A percentile compares a stretch with the other conserved stretches of the same genome.
phyloP scores from a whole-genome alignment of 2,888 invertebrate genomes.

The Eupithecia subfuscata region DNA sequence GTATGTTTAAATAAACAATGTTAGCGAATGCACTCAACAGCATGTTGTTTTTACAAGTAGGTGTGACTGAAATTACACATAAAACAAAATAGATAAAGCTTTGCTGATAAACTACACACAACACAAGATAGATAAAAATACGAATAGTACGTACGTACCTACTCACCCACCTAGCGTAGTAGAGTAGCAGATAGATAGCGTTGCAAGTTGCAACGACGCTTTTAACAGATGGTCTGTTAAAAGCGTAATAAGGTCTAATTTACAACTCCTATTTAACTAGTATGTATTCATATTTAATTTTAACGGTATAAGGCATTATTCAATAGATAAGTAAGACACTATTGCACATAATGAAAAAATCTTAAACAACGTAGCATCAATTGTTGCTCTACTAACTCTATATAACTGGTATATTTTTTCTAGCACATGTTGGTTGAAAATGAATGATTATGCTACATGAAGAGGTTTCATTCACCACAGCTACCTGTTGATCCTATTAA shows the following conservation, averaged over 20 bases:
- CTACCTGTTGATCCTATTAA: constrained; percentile 4
- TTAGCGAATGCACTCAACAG: not conserved
- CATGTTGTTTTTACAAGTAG: constrained; percentile 3
- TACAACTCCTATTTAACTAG: not conserved
- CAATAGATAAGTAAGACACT: not conserved
- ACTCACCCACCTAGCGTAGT: no score
- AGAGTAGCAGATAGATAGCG: no score
- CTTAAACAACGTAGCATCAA: not conserved
- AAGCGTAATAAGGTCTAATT: not conserved
- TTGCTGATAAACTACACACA: not conserved
- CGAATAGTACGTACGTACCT: not conserved
- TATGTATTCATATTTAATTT: not conserved
- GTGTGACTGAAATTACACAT: not conserved
- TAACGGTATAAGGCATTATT: not conserved
- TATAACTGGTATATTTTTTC: not conserved
- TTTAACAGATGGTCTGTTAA: no score
- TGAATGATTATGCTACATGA: not conserved
- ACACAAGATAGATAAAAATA: not conserved
- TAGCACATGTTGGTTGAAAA: not conserved
- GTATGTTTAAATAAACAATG: not conserved
- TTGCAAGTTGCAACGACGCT: not conserved
- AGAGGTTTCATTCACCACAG: not conserved
- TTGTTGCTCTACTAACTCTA: not conserved
- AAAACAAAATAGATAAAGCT: not conserved
- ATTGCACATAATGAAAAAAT: not conserved